Percentiles rank a stretch among this genome's conserved stretches.
Conservation (phyloP, 2,888 invertebrate species). For the Mactromeris polynyma region DNA sequence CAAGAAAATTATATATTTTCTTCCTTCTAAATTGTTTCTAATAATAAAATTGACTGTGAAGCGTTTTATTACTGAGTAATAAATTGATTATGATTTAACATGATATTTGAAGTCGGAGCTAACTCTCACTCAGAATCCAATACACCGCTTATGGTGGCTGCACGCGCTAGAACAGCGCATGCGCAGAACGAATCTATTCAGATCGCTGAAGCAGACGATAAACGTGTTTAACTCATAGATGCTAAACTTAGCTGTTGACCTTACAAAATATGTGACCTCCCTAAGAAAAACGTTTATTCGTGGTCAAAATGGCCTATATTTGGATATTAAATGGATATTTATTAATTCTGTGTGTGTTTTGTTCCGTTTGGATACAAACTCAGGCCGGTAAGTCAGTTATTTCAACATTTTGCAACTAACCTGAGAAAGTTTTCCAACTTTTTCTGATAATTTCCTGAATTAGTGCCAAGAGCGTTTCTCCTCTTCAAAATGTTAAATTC, state of each 20-base stretch:
- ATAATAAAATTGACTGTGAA: constrained; percentile 4
- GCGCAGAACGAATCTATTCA: background rate
- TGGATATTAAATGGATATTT: constrained; percentile 45
- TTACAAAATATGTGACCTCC: constrained; percentile 63
- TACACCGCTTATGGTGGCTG: background rate
- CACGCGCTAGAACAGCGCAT: background rate
- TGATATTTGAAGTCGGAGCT: background rate
- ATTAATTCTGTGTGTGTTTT: constrained; percentile 26
- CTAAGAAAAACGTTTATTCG: constrained; percentile 27
- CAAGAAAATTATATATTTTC: background rate
- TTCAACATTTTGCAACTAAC: background rate
- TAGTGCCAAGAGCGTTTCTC: background rate
- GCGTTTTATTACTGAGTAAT: background rate
- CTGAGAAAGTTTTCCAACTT: constrained; percentile 39
- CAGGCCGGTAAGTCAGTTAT: constrained; percentile 36
- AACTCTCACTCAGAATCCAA: constrained; percentile 5
- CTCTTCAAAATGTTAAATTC: background rate
- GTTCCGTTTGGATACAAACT: constrained; percentile 2
- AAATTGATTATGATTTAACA: constrained; percentile 4
- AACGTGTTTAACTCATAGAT: constrained; percentile 35
- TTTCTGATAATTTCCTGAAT: background rate
- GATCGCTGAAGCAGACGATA: constrained; percentile 28
- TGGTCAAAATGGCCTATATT: constrained; percentile 49
- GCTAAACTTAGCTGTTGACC: constrained; percentile 54
- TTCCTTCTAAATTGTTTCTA: background rate